Conservation (phyloP, 2,888 invertebrate species). For the Hedya salicella region DNA sequence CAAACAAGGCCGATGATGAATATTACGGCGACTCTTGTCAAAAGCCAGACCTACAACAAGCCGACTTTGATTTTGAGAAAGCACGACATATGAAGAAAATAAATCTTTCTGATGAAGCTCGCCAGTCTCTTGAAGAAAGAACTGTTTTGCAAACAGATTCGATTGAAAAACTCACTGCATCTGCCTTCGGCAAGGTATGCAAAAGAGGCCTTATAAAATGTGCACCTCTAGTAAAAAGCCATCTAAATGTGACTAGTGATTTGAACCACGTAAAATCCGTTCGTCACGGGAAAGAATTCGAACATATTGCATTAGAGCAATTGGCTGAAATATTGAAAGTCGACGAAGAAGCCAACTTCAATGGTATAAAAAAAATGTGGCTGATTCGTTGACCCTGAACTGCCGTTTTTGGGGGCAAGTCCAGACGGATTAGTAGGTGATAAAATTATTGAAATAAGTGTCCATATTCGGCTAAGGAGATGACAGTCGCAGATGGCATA, state of each 20-base stretch:
- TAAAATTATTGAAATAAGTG: constrained; percentile 38
- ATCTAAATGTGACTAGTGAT: constrained; percentile 17
- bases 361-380: neutral
- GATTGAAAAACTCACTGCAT: constrained; percentile 30
- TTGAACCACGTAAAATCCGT: constrained; percentile 11
- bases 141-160: constrained; percentile 28
- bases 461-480: neutral
- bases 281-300: neutral
- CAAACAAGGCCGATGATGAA: neutral
- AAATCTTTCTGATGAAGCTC: neutral
- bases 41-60: constrained; percentile 27
- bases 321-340: neutral
- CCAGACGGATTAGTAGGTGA: constrained; percentile 31
- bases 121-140: constrained; percentile 11
- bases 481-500: constrained; percentile 23
- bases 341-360: too few species aligned
- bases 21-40: constrained; percentile 26
- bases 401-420: constrained; percentile 37
- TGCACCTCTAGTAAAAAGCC: constrained; percentile 10
- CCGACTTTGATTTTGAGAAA: constrained; percentile 14
- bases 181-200: constrained; percentile 20
- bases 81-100: neutral
- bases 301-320: constrained; percentile 4
- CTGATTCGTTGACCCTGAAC: neutral
- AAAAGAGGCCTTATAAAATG: constrained; percentile 33